Evolutionary conservation across 2,797 vertebrate genomes (phyloP).

Genomic region (Oreochromis grahami): DNA sequence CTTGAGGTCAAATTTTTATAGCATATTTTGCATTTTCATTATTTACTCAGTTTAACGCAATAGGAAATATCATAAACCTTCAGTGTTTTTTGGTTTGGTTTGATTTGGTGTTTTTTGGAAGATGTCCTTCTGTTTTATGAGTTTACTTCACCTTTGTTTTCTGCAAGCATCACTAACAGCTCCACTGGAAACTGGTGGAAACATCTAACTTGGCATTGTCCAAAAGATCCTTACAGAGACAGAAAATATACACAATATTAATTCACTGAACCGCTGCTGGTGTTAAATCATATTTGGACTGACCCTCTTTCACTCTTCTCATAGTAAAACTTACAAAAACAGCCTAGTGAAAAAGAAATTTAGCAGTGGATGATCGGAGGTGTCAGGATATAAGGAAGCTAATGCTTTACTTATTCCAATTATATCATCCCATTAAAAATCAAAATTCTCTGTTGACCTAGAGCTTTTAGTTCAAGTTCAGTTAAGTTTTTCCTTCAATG

Average conservation of each 20-base stretch:
- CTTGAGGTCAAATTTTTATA: not conserved
- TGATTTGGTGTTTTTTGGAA: not conserved
- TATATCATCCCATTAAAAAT: not conserved
- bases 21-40: not conserved
- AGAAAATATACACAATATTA: not conserved
- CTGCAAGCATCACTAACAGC: not conserved
- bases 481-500: not conserved
- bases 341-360: not conserved
- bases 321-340: not conserved
- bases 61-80: not conserved
- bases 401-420: not conserved
- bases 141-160: not conserved
- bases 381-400: not conserved
- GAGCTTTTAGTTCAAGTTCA: not conserved
- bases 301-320: not conserved
- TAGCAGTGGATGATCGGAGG: not conserved
- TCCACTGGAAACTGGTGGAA: not conserved
- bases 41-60: not conserved
- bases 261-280: not conserved
- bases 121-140: not conserved
- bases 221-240: not conserved
- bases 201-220: not conserved
- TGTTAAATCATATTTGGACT: not conserved
- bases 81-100: accelerated
- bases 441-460: not conserved